phyloP scores from a whole-genome alignment of 2,113 vertebrate species.

The Micromys minutus region DNA sequence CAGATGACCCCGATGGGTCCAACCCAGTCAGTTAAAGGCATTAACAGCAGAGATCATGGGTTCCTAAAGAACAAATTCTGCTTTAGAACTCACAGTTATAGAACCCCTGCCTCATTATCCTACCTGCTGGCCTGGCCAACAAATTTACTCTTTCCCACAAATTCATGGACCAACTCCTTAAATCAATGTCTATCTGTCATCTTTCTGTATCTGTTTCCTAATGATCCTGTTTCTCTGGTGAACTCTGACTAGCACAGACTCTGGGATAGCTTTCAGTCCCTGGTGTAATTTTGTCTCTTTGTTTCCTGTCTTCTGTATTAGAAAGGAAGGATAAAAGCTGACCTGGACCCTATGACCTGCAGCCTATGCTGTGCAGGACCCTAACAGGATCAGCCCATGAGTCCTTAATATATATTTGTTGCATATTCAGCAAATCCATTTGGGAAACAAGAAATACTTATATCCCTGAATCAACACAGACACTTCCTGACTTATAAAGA shows the following conservation, averaged over 20 bases:
- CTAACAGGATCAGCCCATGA: background rate
- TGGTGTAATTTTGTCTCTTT: background rate
- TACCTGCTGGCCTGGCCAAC: background rate
- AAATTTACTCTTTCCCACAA: background rate
- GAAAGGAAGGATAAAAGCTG: background rate
- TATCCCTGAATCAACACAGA: conserved; percentile 25
- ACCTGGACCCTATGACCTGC: background rate
- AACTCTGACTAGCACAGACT: background rate
- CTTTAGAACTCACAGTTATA: background rate
- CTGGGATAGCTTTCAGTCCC: background rate
- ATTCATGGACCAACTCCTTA: background rate
- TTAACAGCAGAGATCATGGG: background rate
- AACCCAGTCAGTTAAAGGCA: background rate
- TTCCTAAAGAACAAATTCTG: background rate
- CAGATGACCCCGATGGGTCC: background rate
- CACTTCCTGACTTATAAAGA: conserved; percentile 63
- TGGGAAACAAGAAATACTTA: conserved; percentile 60
- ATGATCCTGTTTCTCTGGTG: background rate
- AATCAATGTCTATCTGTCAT: background rate
- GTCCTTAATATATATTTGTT: conserved; percentile 26
- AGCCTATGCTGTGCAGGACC: background rate
- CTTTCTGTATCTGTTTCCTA: background rate
- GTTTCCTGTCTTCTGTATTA: background rate
- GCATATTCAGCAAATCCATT: conserved; percentile 45
- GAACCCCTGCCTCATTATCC: background rate